Evolutionary conservation across 2,113 vertebrate species (phyloP).

Genomic region (Semicossyphus pulcher): DNA sequence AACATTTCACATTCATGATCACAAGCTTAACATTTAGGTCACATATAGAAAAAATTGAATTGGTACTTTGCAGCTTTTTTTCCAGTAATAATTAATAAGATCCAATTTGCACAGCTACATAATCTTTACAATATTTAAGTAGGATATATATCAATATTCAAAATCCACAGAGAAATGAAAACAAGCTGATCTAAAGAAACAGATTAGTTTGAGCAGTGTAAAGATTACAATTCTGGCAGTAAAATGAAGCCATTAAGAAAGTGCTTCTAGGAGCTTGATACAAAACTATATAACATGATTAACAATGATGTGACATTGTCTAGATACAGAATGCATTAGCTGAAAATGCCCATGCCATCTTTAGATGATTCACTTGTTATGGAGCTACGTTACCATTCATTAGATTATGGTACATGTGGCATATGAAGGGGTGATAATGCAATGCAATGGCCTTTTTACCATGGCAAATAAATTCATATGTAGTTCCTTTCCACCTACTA

Average conservation of each 20-base stretch:
- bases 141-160: slow-evolving; percentile 35
- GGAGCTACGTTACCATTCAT: slow-evolving; percentile 33
- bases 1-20: slow-evolving; percentile 64
- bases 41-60: slow-evolving; percentile 41
- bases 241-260: slow-evolving; percentile 47
- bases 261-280: slow-evolving; percentile 54
- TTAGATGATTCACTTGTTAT: slow-evolving; percentile 4
- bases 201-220: slow-evolving; percentile 33
- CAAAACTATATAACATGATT: slow-evolving; percentile 36
- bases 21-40: slow-evolving; percentile 54
- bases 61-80: slow-evolving; percentile 16
- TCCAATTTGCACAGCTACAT: slow-evolving; percentile 34
- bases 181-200: slow-evolving; percentile 38
- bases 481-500: slow-evolving; percentile 1
- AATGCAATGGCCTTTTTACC: not conserved
- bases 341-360: slow-evolving; percentile 26
- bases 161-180: slow-evolving; percentile 39
- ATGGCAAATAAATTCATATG: slow-evolving; percentile 40
- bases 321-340: slow-evolving; percentile 31
- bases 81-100: slow-evolving; percentile 31
- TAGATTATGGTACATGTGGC: slow-evolving; percentile 27
- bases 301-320: slow-evolving; percentile 26
- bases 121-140: slow-evolving; percentile 36
- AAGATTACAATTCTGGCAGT: slow-evolving; percentile 54
- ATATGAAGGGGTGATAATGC: slow-evolving; percentile 18